These are phyloP conservation scores for Nothocercus julius DNA, from an alignment of 2,113 vertebrate species.

Conservation along the genomic window DNA sequence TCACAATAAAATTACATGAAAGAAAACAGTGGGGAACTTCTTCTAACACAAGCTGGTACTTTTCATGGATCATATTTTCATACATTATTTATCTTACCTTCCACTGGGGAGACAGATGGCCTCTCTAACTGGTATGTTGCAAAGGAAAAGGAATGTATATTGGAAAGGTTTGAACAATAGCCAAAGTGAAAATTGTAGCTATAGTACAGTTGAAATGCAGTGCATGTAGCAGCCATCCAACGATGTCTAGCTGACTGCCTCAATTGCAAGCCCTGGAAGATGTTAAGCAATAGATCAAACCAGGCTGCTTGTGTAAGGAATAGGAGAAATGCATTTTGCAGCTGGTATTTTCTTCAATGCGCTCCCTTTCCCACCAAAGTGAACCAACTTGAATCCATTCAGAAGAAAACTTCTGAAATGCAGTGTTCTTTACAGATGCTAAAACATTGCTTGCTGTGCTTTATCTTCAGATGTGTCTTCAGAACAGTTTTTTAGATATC, in stretches of 20 bases:
- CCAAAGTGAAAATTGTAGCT: not conserved
- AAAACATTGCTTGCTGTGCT: not conserved
- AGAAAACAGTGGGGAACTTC: not conserved
- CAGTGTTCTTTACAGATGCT: not conserved
- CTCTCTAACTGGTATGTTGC: not conserved
- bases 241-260: not conserved
- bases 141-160: constrained; percentile 2
- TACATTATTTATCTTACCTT: not conserved
- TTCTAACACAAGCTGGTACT: not conserved
- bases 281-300: not conserved
- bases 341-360: not conserved
- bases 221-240: not conserved
- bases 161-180: not conserved
- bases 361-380: not conserved
- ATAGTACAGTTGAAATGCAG: not conserved
- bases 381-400: not conserved
- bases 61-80: not conserved
- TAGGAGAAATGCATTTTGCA: not conserved
- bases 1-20: constrained; percentile 5
- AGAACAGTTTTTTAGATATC: not conserved
- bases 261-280: not conserved
- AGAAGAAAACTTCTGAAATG: not conserved
- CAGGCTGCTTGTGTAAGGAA: not conserved
- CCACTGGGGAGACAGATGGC: constrained; percentile 18
- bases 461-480: not conserved